phyloP scores from a whole-genome alignment of 2,888 invertebrate genomes.

The Seladonia tumulorum region DNA sequence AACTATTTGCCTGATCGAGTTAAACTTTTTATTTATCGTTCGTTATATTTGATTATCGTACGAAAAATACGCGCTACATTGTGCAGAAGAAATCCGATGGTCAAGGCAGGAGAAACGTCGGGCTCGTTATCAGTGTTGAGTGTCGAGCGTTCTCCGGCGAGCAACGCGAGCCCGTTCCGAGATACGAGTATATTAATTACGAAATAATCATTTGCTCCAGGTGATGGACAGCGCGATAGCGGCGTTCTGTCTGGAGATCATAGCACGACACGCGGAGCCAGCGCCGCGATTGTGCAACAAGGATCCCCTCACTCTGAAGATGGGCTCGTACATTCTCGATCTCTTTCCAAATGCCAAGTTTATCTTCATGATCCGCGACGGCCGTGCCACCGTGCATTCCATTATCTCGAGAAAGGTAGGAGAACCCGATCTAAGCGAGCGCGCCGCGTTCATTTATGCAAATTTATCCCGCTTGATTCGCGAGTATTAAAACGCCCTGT shows the following conservation, averaged over 20 bases:
- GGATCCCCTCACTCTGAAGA: slow-evolving; percentile 98
- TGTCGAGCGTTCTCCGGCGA: background rate
- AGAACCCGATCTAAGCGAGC: slow-evolving; percentile 30
- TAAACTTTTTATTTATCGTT: too few relatives aligned
- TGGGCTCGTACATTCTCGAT: slow-evolving; percentile 96
- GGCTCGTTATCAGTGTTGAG: background rate
- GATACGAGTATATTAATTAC: slow-evolving; percentile 8
- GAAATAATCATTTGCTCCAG: slow-evolving; percentile 74
- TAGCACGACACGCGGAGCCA: slow-evolving; percentile 97
- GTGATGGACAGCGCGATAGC: slow-evolving; percentile 98
- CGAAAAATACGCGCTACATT: background rate
- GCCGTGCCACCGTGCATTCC: slow-evolving; percentile 99
- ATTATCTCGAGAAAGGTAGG: slow-evolving; percentile 96
- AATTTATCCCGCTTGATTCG: slow-evolving; percentile 45
- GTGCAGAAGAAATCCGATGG: background rate
- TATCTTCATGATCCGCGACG: slow-evolving; percentile 99
- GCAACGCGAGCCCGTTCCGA: background rate
- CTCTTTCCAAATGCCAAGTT: slow-evolving; percentile 99
- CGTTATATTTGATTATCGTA: too few relatives aligned
- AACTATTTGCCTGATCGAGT: too few relatives aligned
- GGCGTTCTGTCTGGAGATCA: slow-evolving; percentile 98
- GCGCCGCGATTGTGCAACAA: slow-evolving; percentile 99
- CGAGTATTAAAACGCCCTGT: slow-evolving; percentile 51
- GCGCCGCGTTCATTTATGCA: slow-evolving; percentile 40
- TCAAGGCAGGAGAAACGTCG: background rate